Evolutionary conservation across 2,888 invertebrate genomes (phyloP), one percentile per base, ranked within the genome.

Genomic region (Microctonus aethiopoides): DNA sequence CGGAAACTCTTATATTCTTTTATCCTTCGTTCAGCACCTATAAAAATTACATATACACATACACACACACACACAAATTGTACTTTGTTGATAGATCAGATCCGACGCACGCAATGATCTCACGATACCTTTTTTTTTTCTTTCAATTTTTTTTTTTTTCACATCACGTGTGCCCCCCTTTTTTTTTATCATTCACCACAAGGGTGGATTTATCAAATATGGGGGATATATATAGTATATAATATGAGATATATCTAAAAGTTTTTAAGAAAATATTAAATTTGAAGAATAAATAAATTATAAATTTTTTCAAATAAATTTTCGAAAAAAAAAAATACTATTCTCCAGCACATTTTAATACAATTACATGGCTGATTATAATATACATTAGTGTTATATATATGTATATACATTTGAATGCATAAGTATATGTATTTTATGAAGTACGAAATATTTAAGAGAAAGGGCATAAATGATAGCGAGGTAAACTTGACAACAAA

Each of bases 401-500:
- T 32, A 5, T 32, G 5, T 32, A 32, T 32, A 32, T 32, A 32
- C 32, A 32, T 32, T 5, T 7, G 6, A 9, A 36, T 36, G 10
- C 10, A 36, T 10, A 36, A 9, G 10, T 4, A 36, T 36, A 36
- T 36, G 16, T 16, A 46, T 16, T 46, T 46, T 7, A 16, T 46
- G 1, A 46, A 46, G n/a, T 46, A 46, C 46, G 16, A 46, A 9
- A 46, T 46, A 46, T 46, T 46, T 46, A 46, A 46, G 46, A 16
- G 46, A n/a, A 16, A 46, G 3, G 46, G 46, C 46, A 46, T 46
- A 46, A 16, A 82, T 80, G 82, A 80, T 81, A 81, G 81, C 16
- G 79, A 83, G 82, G 81, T 79, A 84, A 83, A 84, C 82, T 84
- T 80, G 79, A 82, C 83, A 81, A 84, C 84, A 84, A 83, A 85